These are phyloP conservation scores for Pangasius mekongensis DNA, from an alignment of 2,797 vertebrate species.

Conservation along the genomic window DNA sequence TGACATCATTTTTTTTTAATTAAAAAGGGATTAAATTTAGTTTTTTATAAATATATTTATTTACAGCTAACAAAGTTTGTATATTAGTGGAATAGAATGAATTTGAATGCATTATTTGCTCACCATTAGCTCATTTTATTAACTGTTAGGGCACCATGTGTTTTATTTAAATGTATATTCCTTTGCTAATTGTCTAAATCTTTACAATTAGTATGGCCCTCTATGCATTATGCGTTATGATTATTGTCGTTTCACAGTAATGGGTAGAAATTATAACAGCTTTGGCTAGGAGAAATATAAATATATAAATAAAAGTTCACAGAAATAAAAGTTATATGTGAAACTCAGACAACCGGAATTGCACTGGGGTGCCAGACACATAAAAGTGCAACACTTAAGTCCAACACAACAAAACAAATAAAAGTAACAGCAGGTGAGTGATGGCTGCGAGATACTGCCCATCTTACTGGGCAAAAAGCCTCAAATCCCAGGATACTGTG, in stretches of 20 bases:
- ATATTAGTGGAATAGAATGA: background rate
- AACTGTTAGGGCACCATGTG: background rate
- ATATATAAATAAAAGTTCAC: background rate
- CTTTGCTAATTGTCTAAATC: background rate
- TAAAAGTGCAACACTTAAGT: slow-evolving; percentile 54
- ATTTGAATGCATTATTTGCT: background rate
- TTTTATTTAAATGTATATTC: background rate
- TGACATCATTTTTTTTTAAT: background rate
- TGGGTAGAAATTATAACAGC: background rate
- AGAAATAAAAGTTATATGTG: background rate
- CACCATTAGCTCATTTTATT: background rate
- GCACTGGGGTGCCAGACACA: slow-evolving; percentile 52
- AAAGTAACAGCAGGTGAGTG: slow-evolving; percentile 62
- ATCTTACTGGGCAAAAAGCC: slow-evolving; percentile 37
- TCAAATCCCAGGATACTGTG: slow-evolving; percentile 20
- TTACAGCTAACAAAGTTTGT: background rate
- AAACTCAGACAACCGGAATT: slow-evolving; percentile 39
- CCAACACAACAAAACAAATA: slow-evolving; percentile 55
- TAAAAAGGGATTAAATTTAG: background rate
- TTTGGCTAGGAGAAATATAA: background rate
- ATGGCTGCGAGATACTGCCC: slow-evolving; percentile 22
- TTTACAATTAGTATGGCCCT: background rate
- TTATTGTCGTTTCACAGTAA: background rate
- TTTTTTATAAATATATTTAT: background rate
- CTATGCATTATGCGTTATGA: background rate